Evolutionary conservation across 1,140 invertebrate genomes (phyloP).

Genomic region (Zaprionus capensis): DNA sequence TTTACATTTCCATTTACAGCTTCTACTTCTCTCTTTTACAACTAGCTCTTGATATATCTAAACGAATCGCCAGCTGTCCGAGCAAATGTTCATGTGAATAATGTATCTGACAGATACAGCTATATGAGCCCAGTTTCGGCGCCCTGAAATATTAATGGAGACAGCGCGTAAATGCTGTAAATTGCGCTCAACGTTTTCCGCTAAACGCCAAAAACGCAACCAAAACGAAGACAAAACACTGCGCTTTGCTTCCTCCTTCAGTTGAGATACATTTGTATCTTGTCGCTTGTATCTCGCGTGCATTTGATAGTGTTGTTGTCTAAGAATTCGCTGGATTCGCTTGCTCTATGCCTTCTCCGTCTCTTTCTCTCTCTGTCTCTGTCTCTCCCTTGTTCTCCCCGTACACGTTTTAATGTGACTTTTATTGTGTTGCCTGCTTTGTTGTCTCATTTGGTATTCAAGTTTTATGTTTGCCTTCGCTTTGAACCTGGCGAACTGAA

Average conservation of each 20-base stretch:
- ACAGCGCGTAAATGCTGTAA: constrained; percentile 49
- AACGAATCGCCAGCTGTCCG: constrained; percentile 54
- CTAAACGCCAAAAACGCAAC: constrained; percentile 25
- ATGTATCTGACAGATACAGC: constrained; percentile 56
- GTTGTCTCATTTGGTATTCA: constrained; percentile 79
- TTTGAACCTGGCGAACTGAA: constrained; percentile 46
- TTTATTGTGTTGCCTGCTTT: constrained; percentile 76
- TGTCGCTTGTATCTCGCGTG: constrained; percentile 30
- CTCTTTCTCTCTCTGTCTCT: constrained; percentile 7
- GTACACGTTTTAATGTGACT: constrained; percentile 77
- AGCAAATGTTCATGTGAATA: constrained; percentile 56
- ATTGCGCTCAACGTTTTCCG: constrained; percentile 31
- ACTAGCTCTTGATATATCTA: constrained; percentile 9
- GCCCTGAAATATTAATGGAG: constrained; percentile 61
- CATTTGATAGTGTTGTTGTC: constrained; percentile 13
- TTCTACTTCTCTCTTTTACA: not conserved
- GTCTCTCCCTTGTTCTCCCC: constrained; percentile 2
- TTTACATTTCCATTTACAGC: not conserved
- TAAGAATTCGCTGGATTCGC: not conserved
- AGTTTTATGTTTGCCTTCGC: constrained; percentile 65
- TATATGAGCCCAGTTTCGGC: constrained; percentile 22
- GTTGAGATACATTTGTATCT: constrained; percentile 70
- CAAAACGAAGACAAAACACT: constrained; percentile 45
- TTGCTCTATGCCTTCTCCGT: not conserved
- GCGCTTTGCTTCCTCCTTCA: not conserved